Percentiles rank a stretch among this genome's conserved stretches.
phyloP scores from a whole-genome alignment of 2,888 invertebrate genomes.

The Rhingia campestris region DNA sequence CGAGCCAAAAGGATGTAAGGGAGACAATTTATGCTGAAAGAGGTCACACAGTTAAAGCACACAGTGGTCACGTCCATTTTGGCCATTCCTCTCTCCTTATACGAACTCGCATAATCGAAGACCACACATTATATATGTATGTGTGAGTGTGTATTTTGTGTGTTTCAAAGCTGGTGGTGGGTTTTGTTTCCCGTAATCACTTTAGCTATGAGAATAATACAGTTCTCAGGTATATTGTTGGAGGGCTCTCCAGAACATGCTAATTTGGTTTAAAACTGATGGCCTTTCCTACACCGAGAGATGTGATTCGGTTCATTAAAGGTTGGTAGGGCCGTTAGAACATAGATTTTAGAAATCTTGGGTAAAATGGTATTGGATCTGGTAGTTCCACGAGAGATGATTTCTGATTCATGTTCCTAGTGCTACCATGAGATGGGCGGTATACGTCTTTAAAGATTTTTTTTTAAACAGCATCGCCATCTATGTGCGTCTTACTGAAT shows the following conservation, averaged over 20 bases:
- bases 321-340: too few species aligned
- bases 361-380: too few species aligned
- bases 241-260: conserved; percentile 47
- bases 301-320: conserved; percentile 4
- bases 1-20: conserved; percentile 74
- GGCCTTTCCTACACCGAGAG: conserved; percentile 37
- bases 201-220: conserved; percentile 62
- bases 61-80: conserved; percentile 67
- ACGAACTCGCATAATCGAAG: conserved; percentile 46
- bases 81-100: neutral
- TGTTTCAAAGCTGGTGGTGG: conserved; percentile 30
- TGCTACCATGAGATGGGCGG: too few species aligned
- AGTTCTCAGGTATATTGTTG: conserved; percentile 58
- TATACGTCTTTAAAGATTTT: too few species aligned
- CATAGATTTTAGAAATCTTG: too few species aligned
- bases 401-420: too few species aligned
- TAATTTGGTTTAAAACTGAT: conserved; percentile 59
- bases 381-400: too few species aligned
- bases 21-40: conserved; percentile 73
- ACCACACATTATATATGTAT: conserved; percentile 20
- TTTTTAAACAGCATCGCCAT: too few species aligned
- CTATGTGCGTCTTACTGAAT: too few species aligned
- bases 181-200: conserved; percentile 68
- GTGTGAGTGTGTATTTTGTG: conserved; percentile 12
- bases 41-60: conserved; percentile 69